Evolutionary conservation across 2,888 invertebrate genomes (phyloP).

Genomic region (Nymphalis urticae): DNA sequence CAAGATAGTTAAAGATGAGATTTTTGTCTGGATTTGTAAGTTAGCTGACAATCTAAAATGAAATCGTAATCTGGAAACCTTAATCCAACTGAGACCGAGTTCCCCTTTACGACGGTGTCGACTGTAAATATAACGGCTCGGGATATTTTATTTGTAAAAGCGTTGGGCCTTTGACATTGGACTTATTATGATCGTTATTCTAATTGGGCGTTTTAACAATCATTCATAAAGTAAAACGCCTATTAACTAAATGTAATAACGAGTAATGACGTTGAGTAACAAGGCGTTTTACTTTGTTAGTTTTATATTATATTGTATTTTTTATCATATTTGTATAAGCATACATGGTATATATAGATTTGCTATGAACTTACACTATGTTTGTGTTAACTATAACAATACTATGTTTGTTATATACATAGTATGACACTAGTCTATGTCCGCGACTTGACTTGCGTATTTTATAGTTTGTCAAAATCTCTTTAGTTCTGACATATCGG

Average conservation of each 20-base stretch:
- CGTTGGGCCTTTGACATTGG: background rate
- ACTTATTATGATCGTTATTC: background rate
- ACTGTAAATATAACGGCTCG: conserved; percentile 26
- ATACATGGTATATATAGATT: too few relatives aligned
- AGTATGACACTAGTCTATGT: too few relatives aligned
- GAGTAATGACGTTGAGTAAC: too few relatives aligned
- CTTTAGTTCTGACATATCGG: too few relatives aligned
- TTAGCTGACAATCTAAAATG: conserved; percentile 14
- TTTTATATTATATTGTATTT: too few relatives aligned
- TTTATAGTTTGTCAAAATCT: too few relatives aligned
- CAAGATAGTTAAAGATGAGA: background rate
- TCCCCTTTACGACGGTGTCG: conserved; percentile 25
- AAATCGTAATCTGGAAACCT: conserved; percentile 30
- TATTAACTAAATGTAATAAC: background rate
- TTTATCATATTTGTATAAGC: too few relatives aligned
- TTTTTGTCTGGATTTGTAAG: conserved; percentile 20
- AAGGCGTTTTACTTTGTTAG: too few relatives aligned
- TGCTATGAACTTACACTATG: too few relatives aligned
- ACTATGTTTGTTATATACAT: too few relatives aligned
- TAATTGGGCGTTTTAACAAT: conserved; percentile 2
- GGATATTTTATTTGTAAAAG: conserved; percentile 21
- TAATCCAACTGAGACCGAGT: conserved; percentile 32
- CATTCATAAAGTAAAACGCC: background rate
- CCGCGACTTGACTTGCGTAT: too few relatives aligned
- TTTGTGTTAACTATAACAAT: too few relatives aligned